Conservation (phyloP, 2,888 invertebrate genomes). For the Strigamia crassipes region DNA sequence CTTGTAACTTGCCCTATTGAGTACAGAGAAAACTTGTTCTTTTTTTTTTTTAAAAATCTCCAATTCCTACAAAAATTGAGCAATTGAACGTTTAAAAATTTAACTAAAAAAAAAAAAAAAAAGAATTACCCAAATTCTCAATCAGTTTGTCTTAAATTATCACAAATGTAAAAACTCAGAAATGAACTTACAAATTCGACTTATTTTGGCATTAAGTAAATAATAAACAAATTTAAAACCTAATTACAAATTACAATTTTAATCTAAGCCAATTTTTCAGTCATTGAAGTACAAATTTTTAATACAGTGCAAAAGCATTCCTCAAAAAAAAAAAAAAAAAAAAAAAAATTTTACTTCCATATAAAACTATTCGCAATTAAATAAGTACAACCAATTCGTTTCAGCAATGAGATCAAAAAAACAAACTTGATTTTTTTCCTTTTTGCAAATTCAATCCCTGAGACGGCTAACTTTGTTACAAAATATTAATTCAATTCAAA, state of each 20-base stretch:
- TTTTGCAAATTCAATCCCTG: slow-evolving; percentile 1
- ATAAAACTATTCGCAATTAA: not conserved
- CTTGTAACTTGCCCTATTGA: not conserved
- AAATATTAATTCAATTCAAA: slow-evolving; percentile 1
- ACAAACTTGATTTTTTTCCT: not conserved
- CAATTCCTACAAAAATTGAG: not conserved
- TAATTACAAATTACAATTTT: not conserved
- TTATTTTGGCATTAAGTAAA: not conserved
- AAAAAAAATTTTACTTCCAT: not conserved
- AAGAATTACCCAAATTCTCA: not conserved
- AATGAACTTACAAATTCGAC: not conserved
- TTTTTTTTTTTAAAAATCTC: not conserved
- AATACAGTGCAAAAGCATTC: not conserved
- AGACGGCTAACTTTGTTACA: slow-evolving; percentile 2
- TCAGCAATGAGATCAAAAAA: slow-evolving; percentile 11
- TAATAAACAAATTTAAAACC: not conserved
- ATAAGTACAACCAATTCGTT: slow-evolving; percentile 13
- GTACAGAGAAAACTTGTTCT: not conserved
- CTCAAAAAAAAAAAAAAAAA: not conserved
- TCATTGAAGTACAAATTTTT: not conserved
- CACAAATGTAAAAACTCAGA: not conserved
- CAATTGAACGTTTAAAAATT: not conserved
- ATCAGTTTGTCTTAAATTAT: not conserved
- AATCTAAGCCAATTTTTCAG: not conserved
- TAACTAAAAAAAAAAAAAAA: too few relatives aligned